Conservation (phyloP, 2,888 invertebrate genomes). For the Synanthedon andrenaeformis region DNA sequence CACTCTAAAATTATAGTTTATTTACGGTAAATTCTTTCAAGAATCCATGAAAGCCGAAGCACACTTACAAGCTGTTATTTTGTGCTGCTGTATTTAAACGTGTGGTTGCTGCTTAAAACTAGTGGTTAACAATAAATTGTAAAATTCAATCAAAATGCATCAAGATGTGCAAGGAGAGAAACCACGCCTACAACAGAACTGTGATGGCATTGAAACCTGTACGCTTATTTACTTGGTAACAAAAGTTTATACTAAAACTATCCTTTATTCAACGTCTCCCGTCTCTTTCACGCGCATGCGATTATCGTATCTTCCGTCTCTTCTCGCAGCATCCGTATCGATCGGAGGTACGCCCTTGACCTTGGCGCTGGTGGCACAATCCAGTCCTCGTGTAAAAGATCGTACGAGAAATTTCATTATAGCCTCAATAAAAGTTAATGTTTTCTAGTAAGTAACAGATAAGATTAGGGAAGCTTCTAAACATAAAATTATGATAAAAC, state of each 20-base stretch:
- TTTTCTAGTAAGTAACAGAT: no score
- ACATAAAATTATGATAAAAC: no score
- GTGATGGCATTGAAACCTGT: background rate
- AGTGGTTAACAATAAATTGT: no score
- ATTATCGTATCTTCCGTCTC: slow-evolving; percentile 16
- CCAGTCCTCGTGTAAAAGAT: slow-evolving; percentile 30
- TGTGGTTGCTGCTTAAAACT: no score
- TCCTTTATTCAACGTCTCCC: slow-evolving; percentile 3
- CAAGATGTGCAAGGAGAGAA: no score
- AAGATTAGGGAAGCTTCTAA: no score
- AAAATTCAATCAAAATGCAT: no score
- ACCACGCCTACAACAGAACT: no score
- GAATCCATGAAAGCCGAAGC: background rate
- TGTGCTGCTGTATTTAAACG: no score
- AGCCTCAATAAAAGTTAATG: background rate
- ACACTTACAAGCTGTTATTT: no score
- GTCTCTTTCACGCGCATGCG: slow-evolving; percentile 10
- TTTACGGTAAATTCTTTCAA: no score
- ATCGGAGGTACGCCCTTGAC: slow-evolving; percentile 50
- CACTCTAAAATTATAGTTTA: no score
- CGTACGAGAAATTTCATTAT: background rate
- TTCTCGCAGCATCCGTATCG: slow-evolving; percentile 59
- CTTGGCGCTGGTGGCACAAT: slow-evolving; percentile 28
- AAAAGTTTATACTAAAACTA: background rate
- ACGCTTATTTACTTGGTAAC: background rate